A percentile compares a stretch with the other conserved stretches of the same genome.
Evolutionary conservation across 2,113 vertebrate species (phyloP).

Genomic region (Melanotaenia duboulayi): DNA sequence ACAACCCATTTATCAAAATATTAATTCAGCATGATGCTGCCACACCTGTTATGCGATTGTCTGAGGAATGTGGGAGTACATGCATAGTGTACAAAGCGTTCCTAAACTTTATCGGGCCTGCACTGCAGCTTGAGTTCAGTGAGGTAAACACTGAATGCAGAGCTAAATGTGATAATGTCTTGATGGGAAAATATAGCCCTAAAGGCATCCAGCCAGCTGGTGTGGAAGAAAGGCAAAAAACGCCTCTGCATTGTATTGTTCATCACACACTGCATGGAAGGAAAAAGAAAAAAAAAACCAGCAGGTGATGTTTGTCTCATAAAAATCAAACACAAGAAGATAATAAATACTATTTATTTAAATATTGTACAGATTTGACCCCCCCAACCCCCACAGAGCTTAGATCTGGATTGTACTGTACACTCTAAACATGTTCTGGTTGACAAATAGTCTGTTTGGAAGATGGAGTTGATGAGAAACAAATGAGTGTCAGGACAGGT

Average conservation of each 20-base stretch:
- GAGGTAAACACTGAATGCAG: constrained; percentile 1
- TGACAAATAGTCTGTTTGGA: constrained; percentile 48
- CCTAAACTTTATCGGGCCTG: neutral
- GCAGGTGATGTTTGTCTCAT: neutral
- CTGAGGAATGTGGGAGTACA: constrained; percentile 48
- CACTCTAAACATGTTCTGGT: constrained; percentile 50
- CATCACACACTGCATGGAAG: neutral
- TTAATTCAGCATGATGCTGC: neutral
- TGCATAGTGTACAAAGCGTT: constrained; percentile 13
- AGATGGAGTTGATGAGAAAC: neutral
- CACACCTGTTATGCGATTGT: neutral
- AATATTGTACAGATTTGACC: constrained; percentile 93
- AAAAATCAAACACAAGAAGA: constrained; percentile 22
- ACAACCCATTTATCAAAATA: neutral
- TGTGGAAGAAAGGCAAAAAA: neutral
- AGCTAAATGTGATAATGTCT: constrained; percentile 16
- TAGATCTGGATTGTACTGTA: constrained; percentile 83
- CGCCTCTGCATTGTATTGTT: neutral
- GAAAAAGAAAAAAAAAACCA: neutral
- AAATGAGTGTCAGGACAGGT: constrained; percentile 9
- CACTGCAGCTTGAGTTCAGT: neutral
- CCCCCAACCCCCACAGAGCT: constrained; percentile 88
- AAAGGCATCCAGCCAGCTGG: neutral
- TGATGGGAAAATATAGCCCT: constrained; percentile 3
- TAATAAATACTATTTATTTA: constrained; percentile 98